Evolutionary conservation across 2,113 vertebrate genomes (phyloP), one percentile per base, ranked within the genome.

Genomic region (Cervus canadensis): DNA sequence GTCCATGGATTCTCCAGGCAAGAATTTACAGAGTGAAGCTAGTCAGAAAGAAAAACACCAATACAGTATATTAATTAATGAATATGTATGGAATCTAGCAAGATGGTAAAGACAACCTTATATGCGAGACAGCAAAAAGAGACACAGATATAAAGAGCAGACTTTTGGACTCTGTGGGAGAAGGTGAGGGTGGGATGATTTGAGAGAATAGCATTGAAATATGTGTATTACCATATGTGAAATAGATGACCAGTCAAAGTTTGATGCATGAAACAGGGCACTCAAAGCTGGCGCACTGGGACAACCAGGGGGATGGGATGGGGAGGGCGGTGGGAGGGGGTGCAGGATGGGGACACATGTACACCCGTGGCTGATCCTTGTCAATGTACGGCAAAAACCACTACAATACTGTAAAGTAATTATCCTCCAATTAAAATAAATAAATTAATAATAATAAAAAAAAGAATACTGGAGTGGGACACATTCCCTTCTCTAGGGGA

Each of bases 241-340:
- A 71, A 71, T 1, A 71, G 67, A 71, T 71, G n/a, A 40, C n/a
- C 67, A 67, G 64, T 36, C 64, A 40, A 71, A 71, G 10, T 5
- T 23, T 0, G 0, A 40, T 23, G 9, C 67, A 71, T 23, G n/a
- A 71, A 23, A 2, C n/a, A 71, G n/a, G 19, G n/a, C 67, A 0
- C n/a, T 40, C 67, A 13, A n/a, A 23, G 67, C 67, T 71, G 5
- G 67, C 13, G n/a, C 67, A 12, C 19, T 23, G n/a, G 67, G 67
- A 23, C n/a, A 23, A 3, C 10, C n/a, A 12, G 67, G 23, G 10
- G 19, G 67, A 40, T 12, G 67, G n/a, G 19, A 1, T 6, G n/a
- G 19, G n/a, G 19, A 71, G 2, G n/a, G n/a, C 6, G 19, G 67
- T 23, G 19, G 4, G 17, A 1, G 1, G 17, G 19, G 1, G 2